phyloP scores from a whole-genome alignment of 2,797 vertebrate species.

The Cuniculus paca region DNA sequence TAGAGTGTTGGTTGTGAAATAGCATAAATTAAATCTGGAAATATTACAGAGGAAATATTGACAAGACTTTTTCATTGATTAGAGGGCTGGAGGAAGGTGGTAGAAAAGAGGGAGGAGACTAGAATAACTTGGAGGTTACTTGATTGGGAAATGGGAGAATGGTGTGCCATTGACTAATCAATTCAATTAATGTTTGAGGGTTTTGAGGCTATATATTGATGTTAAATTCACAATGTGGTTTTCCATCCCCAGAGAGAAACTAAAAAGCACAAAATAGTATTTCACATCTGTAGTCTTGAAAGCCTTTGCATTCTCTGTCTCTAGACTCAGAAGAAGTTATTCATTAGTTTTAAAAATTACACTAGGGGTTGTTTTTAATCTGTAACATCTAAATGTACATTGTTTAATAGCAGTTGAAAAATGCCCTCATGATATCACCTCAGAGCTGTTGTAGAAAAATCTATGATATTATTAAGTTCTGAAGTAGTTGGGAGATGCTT shows the following conservation, averaged over 20 bases:
- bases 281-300: constrained; percentile 51
- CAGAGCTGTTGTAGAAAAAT: background rate
- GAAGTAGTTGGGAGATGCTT: background rate
- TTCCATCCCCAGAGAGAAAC: constrained; percentile 65
- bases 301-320: constrained; percentile 55
- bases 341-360: constrained; percentile 75
- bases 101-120: constrained; percentile 34
- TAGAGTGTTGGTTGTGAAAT: background rate
- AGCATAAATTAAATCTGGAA: background rate
- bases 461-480: background rate
- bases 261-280: constrained; percentile 66
- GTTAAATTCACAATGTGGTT: constrained; percentile 68
- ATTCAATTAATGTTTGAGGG: constrained; percentile 71
- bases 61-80: constrained; percentile 39
- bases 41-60: constrained; percentile 23
- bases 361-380: constrained; percentile 56
- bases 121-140: constrained; percentile 60
- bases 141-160: constrained; percentile 28
- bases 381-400: constrained; percentile 26
- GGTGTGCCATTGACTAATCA: constrained; percentile 67
- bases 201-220: constrained; percentile 64
- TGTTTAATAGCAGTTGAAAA: constrained; percentile 60
- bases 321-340: constrained; percentile 61
- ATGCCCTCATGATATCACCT: background rate
- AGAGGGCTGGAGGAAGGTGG: constrained; percentile 10